Conservation (phyloP, 2,797 vertebrate genomes). For the Sebastes flavidus region DNA sequence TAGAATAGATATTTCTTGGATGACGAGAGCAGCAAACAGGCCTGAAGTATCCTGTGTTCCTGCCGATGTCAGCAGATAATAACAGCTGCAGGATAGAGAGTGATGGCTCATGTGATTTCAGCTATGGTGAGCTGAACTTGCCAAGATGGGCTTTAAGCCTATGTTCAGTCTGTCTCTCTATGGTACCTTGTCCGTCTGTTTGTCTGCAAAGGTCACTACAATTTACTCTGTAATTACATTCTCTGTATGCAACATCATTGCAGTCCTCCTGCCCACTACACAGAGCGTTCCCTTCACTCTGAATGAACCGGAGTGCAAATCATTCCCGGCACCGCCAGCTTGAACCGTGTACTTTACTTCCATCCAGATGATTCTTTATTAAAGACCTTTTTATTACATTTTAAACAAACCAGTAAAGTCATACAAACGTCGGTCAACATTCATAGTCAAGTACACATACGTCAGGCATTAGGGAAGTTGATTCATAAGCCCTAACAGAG, state of each 20-base stretch:
- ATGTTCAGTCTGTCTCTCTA: neutral
- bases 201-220: neutral
- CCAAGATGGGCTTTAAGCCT: neutral
- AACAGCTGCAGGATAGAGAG: constrained; percentile 20
- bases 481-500: neutral
- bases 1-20: neutral
- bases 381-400: constrained; percentile 15
- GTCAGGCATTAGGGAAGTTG: neutral
- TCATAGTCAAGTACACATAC: neutral
- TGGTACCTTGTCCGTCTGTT: too few species aligned
- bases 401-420: constrained; percentile 27
- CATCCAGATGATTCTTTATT: constrained; percentile 23
- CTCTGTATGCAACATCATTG: neutral
- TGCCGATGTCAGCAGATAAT: constrained; percentile 27
- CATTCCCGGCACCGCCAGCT: constrained; percentile 14
- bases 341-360: constrained; percentile 22
- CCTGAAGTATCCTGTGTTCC: neutral
- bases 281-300: neutral
- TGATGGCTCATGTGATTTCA: neutral
- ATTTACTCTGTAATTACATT: constrained; percentile 46
- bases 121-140: neutral
- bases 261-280: neutral
- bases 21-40: neutral
- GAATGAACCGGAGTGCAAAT: constrained; percentile 16
- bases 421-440: neutral